Conservation (phyloP, 2,797 vertebrate species). For the Botia almorhae region DNA sequence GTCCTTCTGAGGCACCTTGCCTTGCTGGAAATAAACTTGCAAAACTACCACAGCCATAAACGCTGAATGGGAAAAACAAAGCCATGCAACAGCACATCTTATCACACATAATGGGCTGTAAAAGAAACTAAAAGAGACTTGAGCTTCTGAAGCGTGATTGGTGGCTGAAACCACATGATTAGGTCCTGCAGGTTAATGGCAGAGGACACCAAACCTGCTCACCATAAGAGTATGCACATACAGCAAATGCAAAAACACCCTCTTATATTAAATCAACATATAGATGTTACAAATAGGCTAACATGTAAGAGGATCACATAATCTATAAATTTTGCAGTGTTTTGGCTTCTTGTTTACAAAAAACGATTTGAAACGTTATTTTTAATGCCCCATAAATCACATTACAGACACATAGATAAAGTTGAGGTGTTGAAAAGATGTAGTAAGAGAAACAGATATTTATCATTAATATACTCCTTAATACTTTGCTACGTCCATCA, state of each 20-base stretch:
- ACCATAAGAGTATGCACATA: no score
- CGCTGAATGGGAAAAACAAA: conserved; percentile 33
- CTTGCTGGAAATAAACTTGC: conserved; percentile 45
- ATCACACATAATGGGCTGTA: conserved; percentile 55
- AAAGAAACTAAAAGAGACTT: conserved; percentile 42
- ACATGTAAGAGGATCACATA: neutral
- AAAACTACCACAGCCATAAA: conserved; percentile 51
- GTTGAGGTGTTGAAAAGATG: no score
- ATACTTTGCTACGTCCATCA: no score
- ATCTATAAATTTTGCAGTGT: neutral
- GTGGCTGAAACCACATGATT: conserved; percentile 36
- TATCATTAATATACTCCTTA: no score
- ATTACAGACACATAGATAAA: no score
- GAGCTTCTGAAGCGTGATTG: conserved; percentile 4
- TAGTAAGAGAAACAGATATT: no score
- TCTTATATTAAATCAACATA: neutral
- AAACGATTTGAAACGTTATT: neutral
- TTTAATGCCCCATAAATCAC: no score
- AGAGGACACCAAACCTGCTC: no score
- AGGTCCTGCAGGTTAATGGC: conserved; percentile 26
- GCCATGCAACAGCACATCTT: conserved; percentile 53
- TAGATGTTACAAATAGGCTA: neutral
- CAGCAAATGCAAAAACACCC: neutral
- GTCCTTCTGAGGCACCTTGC: neutral
- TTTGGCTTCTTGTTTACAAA: neutral